Base-by-base conservation (phyloP, 1,140 invertebrate species). In the Xylocopa sonorina region DNA sequence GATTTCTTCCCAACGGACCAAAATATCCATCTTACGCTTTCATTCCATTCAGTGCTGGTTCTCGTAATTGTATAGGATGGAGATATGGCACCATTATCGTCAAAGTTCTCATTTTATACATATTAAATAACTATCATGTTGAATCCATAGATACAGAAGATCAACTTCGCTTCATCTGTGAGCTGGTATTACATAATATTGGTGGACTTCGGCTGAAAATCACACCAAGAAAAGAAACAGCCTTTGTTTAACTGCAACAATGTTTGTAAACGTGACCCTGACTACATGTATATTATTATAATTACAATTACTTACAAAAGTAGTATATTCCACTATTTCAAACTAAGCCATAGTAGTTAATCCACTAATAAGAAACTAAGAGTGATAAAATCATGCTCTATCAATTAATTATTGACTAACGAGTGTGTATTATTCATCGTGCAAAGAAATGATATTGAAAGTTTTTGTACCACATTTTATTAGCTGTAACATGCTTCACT, bases 11-110 rank as follows among this genome's bases (percentile, higher is more conserved):
- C 4, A 78, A 89, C 24, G 89, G 88, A 3, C 82, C 87, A 1
- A 89, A 94, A 27, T 90, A 93, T 74, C 94, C 88, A 0, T 66
- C 93, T 14, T 95, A 92, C 80, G 86, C 94, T 0, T 95, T 92
- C 81, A 91, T 95, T 4, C 95, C 95, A 0, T 95, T 95, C 82
- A 94, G 94, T 50, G 94, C 94, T 10, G 94, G 94, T 14, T 92
- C 92, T 9, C 90, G 94, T 16, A 95, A 94, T 41, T 92, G 90
- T 64, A 90, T 90, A 63, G 92, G 93, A 38, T 88, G 87, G 82
- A 92, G 84, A 84, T 96, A 96, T 85, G 95, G 95, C 4, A 86
- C 93, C 46, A 92, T 95, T 88, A 95, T 95, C 80, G 92, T 94
- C 29, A 95, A 95, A 87, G 89, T 94, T 1, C 86, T 94, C 0